Conservation (phyloP, 2,888 invertebrate genomes). For the Amblyteles armatorius region DNA sequence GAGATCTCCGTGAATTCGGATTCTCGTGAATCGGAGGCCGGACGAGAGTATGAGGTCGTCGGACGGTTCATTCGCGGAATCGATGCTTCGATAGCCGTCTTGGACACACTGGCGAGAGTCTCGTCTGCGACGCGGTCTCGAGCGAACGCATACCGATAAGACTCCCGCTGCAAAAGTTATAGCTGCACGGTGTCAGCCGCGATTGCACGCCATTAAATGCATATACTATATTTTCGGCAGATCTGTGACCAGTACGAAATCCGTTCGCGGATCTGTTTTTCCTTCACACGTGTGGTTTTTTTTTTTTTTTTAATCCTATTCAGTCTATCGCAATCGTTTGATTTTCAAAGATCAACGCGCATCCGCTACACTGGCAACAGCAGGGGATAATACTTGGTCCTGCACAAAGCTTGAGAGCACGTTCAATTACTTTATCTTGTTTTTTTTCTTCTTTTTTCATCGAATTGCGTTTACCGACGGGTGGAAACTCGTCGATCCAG, state of each 20-base stretch:
- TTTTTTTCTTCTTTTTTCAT: constrained; percentile 14
- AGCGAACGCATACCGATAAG: constrained; percentile 14
- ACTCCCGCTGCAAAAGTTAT: constrained; percentile 41
- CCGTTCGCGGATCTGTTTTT: constrained; percentile 29
- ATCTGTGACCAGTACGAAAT: constrained; percentile 55
- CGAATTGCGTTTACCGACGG: constrained; percentile 13
- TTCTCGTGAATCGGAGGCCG: constrained; percentile 15
- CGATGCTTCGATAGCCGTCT: constrained; percentile 38
- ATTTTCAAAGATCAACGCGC: constrained; percentile 61
- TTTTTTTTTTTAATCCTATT: constrained; percentile 64
- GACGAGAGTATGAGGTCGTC: constrained; percentile 34
- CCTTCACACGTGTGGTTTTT: constrained; percentile 6
- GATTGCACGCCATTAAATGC: constrained; percentile 67
- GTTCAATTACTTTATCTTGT: constrained; percentile 1
- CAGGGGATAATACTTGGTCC: constrained; percentile 52
- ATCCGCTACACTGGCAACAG: constrained; percentile 35
- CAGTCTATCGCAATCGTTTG: constrained; percentile 71
- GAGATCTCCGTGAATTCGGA: constrained; percentile 24
- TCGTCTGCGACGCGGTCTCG: not conserved
- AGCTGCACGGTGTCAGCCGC: constrained; percentile 51
- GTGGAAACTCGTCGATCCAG: constrained; percentile 11
- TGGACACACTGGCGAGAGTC: not conserved
- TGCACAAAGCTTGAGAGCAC: constrained; percentile 10
- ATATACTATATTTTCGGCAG: constrained; percentile 50
- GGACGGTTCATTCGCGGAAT: constrained; percentile 57